Conservation (phyloP, 2,113 vertebrate genomes). For the Psilopsiagon aymara region DNA sequence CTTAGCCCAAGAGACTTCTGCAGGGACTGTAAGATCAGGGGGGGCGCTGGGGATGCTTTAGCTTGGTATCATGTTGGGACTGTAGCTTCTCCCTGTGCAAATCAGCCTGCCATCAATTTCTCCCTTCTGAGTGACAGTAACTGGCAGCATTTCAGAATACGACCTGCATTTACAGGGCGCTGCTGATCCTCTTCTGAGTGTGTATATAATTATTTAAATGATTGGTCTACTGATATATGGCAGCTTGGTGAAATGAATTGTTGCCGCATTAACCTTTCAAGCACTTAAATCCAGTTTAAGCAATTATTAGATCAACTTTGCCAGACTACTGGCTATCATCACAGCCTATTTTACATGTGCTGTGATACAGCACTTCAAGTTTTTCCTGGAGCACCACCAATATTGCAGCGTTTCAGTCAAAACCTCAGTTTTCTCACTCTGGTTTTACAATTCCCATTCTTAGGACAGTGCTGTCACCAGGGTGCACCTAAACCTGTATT, state of each 20-base stretch:
- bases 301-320: slow-evolving; percentile 34
- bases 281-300: slow-evolving; percentile 9
- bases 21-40: background rate
- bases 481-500: fast-evolving
- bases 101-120: background rate
- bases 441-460: background rate
- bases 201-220: slow-evolving; percentile 39
- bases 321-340: slow-evolving; percentile 34
- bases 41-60: background rate
- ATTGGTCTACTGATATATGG: background rate
- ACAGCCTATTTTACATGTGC: background rate
- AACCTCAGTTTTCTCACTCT: background rate
- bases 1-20: background rate
- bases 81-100: background rate
- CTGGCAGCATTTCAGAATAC: slow-evolving; percentile 6
- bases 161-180: background rate
- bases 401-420: background rate
- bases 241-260: background rate
- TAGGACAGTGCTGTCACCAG: background rate
- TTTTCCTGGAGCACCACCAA: background rate
- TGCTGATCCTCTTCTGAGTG: background rate
- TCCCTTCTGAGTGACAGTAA: background rate
- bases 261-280: slow-evolving; percentile 26
- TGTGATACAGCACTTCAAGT: background rate
- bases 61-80: background rate